Evolutionary conservation across 2,113 vertebrate genomes (phyloP).

Genomic region (Spea bombifrons): DNA sequence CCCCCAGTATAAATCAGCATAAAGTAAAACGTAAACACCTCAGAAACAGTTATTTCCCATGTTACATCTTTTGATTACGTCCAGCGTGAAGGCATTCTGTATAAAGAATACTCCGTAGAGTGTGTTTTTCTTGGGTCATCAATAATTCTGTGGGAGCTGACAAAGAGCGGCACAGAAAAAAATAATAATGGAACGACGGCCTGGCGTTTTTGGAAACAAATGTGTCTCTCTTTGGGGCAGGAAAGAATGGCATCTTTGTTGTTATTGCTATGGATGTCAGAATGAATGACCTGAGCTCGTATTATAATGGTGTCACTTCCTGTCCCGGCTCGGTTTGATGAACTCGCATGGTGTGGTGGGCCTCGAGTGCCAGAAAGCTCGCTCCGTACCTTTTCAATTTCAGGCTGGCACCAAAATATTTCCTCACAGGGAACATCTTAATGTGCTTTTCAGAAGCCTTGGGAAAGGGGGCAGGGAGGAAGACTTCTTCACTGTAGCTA

Average conservation of each 20-base stretch:
- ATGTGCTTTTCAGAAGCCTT: conserved; percentile 45
- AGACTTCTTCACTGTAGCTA: conserved; percentile 44
- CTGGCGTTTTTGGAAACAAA: conserved; percentile 13
- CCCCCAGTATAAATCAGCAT: too few relatives aligned
- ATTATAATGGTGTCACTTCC: conserved; percentile 45
- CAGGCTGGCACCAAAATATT: conserved; percentile 44
- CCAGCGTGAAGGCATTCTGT: too few relatives aligned
- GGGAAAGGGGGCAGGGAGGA: conserved; percentile 46
- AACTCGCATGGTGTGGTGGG: conserved; percentile 14
- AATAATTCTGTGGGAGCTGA: conserved; percentile 16
- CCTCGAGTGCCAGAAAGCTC: conserved; percentile 11
- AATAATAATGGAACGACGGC: conserved; percentile 2
- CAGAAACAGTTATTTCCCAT: too few relatives aligned
- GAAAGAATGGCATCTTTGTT: conserved; percentile 63
- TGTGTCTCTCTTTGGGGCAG: conserved; percentile 1
- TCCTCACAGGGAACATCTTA: conserved; percentile 49
- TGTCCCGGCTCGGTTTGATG: conserved; percentile 43
- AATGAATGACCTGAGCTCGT: conserved; percentile 25
- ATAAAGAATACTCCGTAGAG: not conserved
- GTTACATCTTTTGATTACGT: too few relatives aligned
- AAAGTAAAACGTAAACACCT: too few relatives aligned
- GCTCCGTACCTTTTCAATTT: conserved; percentile 33
- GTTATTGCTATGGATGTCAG: conserved; percentile 58
- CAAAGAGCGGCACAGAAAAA: not conserved
- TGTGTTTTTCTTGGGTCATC: not conserved